Base-by-base conservation (phyloP, 2,888 invertebrate genomes). In the Mimumesa dahlbomi region DNA sequence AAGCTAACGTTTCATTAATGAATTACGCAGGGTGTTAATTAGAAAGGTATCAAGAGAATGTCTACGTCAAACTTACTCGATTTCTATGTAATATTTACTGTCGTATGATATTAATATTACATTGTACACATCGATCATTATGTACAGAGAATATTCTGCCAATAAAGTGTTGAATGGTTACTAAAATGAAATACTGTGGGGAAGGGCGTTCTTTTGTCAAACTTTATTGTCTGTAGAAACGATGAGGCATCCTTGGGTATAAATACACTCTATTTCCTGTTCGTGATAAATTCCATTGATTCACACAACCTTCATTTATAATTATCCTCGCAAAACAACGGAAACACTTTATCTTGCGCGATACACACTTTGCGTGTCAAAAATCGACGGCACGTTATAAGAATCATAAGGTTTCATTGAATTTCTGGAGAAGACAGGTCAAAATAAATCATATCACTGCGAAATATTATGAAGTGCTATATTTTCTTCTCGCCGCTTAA, bases 91-190 rank as follows among this genome's bases (percentile, higher is more conserved):
- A 84, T 70, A 67, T 69, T 80, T 77, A 81, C 76, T 76, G 79
- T 77, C 69, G 63, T 82, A 70, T 56, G 67, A 75, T 81, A 78
- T 79, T 63, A 69, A 64, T 69, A 50, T 67, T 65, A 48, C 77
- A 83, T 76, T 73, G 64, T 82, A 79, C 63, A 73, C 75, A 73
- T 75, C 66, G 65, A 82, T 73, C 80, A 83, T 70, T 77, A 81
- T 85, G 86, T 86, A 84, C 83, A 85, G 84, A 85, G 66, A 84
- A 76, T 85, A 84, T 85, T 84, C 82, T 85, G 83, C 80, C 79
- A 87, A 87, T 87, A 87, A 87, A 87, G 82, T 83, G 83, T 87
- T 87, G 69, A 85, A 82, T 83, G 82, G 82, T 87, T 87, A 86
- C 76, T 46, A 70, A 84, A 84, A 81, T 45, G 5, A 18, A 9